Evolutionary conservation across 2,797 vertebrate genomes (phyloP), one percentile per base, ranked within the genome.

Genomic region (Halcyon chelicuti): DNA sequence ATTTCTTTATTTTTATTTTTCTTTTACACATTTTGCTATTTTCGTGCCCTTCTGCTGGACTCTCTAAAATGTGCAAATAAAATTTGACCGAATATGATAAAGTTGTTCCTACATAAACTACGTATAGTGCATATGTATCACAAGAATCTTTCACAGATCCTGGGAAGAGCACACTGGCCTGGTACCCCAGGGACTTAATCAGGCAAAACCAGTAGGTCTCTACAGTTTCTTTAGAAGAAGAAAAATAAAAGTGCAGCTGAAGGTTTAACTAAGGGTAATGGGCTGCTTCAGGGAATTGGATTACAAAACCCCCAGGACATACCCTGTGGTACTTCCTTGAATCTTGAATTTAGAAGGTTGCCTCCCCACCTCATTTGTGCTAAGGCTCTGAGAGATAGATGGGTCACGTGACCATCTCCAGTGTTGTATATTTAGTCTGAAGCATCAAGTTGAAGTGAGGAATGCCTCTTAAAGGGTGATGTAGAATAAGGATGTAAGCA

Each of bases 321-420:
- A 15, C 23, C 57, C 44, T 23, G 25, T 44, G 31, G 20, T 66
- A 28, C 52, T 47, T 2, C 52, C 21, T 51, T 62, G 40, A 35
- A 19, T 75, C 8, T 46, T 86, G 54, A 47, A 40, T 80, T 67
- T 31, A 42, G 20, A 37, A 55, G 5, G 4, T 51, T 66, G 7
- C 9, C 12, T 44, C 20, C 18, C 46, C 16, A 28, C 7, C 9
- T 74, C 7, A 2, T 35, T 63, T n/a, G 6, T 22, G 10, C 10
- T 28, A 9, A 58, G 46, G 23, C n/a, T 54, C 13, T 57, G 22
- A 42, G 40, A 57, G 65, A 12, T 14, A 6, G 0, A 0, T 46
- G 46, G 9, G 22, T 72, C n/a, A 17, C 0, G 0, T 66, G 51
- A 17, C 31, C 35, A 39, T 0, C 62, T 91, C 25, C 9, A 19